Base-by-base conservation (phyloP, 2,797 vertebrate genomes). In the Kryptolebias ocellatus region DNA sequence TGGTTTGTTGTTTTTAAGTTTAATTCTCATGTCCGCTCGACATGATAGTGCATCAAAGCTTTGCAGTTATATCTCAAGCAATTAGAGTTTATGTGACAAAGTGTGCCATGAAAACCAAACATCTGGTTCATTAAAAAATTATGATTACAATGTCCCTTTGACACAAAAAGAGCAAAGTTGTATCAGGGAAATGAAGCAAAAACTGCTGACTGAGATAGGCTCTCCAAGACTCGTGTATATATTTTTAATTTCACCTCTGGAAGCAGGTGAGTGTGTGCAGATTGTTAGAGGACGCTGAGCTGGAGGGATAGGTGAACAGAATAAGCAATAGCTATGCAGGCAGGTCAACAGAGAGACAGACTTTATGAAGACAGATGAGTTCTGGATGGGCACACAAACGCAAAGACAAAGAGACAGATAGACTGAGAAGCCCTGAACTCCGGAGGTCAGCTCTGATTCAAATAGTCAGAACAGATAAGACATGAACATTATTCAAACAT, bases 331-430 rank as follows among this genome's bases (percentile, higher is more conserved):
- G 83, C 71, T 60, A 71, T 80, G 83, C 76, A 81, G 85, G 84
- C 89, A 80, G 85, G 83, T 89, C 85, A 91, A 79, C 28, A 60
- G 59, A 83, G 70, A 87, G 74, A 66, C 60, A 70, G 72, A 78
- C 70, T 77, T 83, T 80, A 88, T 66, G 85, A 81, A 92, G 91
- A 94, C 86, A 83, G 87, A 92, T 86, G 80, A 79, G 83, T 73
- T 65, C 51, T 17, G 76, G 83, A 83, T 67, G 68, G 81, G 76
- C 76, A 57, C 69, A 66, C 81, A 87, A 83, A 89, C 72, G 68
- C 76, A 79, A 73, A 90, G 83, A 80, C 88, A 85, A 87, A 90
- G 81, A 87, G 84, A 87, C 81, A 84, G 83, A 86, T 58, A 60
- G 82, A 85, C 70, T 68, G 67, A 70, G 50, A 74, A 67, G 85